phyloP scores from a whole-genome alignment of 2,797 vertebrate species.

The Poecilia velifera region DNA sequence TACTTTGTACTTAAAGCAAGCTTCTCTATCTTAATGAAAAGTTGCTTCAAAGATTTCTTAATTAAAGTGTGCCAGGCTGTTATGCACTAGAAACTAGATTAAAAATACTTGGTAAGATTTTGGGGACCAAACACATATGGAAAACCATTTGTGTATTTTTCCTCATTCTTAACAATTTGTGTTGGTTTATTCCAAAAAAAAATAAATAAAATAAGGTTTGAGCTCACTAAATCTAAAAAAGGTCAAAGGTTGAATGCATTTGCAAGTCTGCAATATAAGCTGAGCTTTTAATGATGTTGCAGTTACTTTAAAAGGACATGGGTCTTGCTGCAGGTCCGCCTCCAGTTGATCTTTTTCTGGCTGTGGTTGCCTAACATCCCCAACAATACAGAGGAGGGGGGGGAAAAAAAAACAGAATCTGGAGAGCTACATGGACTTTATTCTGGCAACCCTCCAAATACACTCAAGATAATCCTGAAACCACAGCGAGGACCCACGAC shows the following conservation, averaged over 20 bases:
- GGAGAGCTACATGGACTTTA: slow-evolving; percentile 21
- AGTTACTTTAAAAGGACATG: neutral
- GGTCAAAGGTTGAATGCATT: neutral
- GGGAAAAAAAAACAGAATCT: neutral
- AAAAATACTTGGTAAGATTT: too few relatives aligned
- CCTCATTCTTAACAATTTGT: neutral
- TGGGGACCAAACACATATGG: neutral
- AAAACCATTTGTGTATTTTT: neutral
- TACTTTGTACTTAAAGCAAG: too few relatives aligned
- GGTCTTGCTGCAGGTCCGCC: neutral
- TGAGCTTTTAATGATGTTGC: neutral
- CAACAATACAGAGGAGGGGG: neutral
- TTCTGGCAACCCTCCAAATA: slow-evolving; percentile 36
- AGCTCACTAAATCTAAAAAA: neutral
- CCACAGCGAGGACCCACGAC: slow-evolving; percentile 30
- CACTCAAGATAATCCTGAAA: slow-evolving; percentile 61
- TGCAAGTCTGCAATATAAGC: neutral
- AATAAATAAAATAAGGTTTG: neutral
- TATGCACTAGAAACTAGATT: too few relatives aligned
- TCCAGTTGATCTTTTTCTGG: neutral
- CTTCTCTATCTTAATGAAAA: too few relatives aligned
- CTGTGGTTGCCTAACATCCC: slow-evolving; percentile 21
- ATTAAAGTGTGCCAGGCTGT: too few relatives aligned
- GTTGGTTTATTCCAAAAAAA: neutral
- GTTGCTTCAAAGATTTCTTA: too few relatives aligned